These are phyloP conservation scores for Pseudorhiza aurosa DNA, from an alignment of 30 jellyfish, hydroid and myxozoan species.

Conservation along the genomic window DNA sequence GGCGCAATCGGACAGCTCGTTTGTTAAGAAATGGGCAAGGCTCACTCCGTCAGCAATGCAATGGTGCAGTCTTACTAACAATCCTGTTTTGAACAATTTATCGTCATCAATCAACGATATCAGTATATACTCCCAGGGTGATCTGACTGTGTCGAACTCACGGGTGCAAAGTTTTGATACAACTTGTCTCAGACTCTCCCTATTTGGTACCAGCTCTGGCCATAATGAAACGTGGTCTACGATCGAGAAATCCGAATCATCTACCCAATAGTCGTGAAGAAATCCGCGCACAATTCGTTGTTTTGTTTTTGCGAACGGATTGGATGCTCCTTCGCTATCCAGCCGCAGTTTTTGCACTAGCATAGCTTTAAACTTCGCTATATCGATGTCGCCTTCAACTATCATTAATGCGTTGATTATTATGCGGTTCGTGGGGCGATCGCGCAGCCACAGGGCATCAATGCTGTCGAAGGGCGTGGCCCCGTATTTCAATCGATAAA, in stretches of 20 bases:
- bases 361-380: constrained; percentile 10
- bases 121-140: constrained; percentile 84
- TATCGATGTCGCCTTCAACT: constrained; percentile 57
- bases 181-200: constrained; percentile 21
- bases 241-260: constrained; percentile 42
- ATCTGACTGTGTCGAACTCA: constrained; percentile 40
- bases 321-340: constrained; percentile 1
- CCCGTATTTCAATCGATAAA: constrained; percentile 9
- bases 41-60: constrained; percentile 89
- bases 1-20: constrained; percentile 60
- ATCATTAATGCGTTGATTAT: constrained; percentile 69
- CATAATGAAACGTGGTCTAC: constrained; percentile 62
- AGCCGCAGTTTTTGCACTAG: constrained; percentile 20
- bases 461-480: constrained; percentile 59
- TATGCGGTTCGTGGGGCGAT: constrained; percentile 61
- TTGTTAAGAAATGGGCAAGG: constrained; percentile 49
- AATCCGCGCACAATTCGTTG: constrained; percentile 52
- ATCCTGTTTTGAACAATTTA: constrained; percentile 58
- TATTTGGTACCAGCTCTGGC: constrained; percentile 37
- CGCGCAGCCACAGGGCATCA: constrained; percentile 80
- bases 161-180: constrained; percentile 45
- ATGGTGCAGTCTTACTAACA: constrained; percentile 74
- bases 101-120: constrained; percentile 61
- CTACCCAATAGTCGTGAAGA: constrained; percentile 75
- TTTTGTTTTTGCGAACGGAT: constrained; percentile 35